Percentiles rank a stretch among this genome's conserved stretches.
These are phyloP conservation scores for Drosophila pectinifera DNA, from an alignment of 1,140 invertebrate genomes.

Conservation along the genomic window DNA sequence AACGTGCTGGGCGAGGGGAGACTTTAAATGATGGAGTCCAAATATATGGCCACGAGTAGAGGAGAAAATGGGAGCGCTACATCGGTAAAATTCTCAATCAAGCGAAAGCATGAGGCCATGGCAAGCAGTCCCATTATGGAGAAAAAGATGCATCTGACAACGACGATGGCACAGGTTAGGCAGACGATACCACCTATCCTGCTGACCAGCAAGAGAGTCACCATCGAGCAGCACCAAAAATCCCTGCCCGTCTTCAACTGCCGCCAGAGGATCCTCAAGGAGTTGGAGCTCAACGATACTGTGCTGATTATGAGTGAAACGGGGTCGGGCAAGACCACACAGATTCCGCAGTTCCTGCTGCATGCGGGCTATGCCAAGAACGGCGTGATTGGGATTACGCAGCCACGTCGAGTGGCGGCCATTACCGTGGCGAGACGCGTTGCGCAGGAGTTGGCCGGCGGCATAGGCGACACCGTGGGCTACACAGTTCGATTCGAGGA, in stretches of 20 bases:
- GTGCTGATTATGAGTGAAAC: constrained; percentile 95
- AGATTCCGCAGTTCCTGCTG: constrained; percentile 93
- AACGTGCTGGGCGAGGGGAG: constrained; percentile 23
- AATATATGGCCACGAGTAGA: constrained; percentile 56
- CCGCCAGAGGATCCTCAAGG: constrained; percentile 63
- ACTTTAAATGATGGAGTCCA: constrained; percentile 57
- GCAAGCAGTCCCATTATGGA: constrained; percentile 28
- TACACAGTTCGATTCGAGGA: constrained; percentile 97
- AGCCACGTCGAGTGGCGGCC: constrained; percentile 96
- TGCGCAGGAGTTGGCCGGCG: constrained; percentile 90
- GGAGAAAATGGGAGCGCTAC: constrained; percentile 1
- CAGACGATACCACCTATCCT: constrained; percentile 13
- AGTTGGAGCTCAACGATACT: constrained; percentile 85
- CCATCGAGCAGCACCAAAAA: constrained; percentile 63
- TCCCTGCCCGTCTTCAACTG: constrained; percentile 69
- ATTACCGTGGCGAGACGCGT: constrained; percentile 95
- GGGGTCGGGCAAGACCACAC: constrained; percentile 95
- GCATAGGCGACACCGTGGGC: constrained; percentile 87
- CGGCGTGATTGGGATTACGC: constrained; percentile 91
- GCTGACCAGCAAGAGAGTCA: constrained; percentile 27
- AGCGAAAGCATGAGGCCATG: constrained; percentile 52
- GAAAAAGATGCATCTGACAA: constrained; percentile 23
- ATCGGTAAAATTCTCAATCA: constrained; percentile 47
- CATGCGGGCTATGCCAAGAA: constrained; percentile 87
- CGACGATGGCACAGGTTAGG: constrained; percentile 1